phyloP scores from a whole-genome alignment of 2,113 vertebrate genomes.

The Pungitius pungitius region DNA sequence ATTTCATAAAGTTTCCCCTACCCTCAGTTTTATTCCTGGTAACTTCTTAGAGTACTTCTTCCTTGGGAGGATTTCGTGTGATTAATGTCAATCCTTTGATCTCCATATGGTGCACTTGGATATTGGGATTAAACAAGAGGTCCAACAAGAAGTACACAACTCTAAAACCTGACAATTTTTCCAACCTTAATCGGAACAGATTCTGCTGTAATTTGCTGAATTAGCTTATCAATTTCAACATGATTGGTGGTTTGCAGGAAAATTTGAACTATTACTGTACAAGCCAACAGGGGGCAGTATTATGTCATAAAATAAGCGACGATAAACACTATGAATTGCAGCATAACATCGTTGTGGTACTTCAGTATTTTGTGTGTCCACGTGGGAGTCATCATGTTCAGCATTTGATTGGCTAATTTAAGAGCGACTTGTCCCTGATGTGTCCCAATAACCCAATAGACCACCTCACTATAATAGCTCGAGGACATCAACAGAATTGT shows the following conservation, averaged over 20 bases:
- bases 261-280: neutral
- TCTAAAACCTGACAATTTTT: slow-evolving; percentile 21
- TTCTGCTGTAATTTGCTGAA: neutral
- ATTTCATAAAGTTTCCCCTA: slow-evolving; percentile 18
- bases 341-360: neutral
- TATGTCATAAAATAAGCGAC: neutral
- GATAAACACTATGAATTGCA: no score
- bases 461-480: neutral
- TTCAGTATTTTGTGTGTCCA: neutral
- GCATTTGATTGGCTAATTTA: slow-evolving; percentile 46
- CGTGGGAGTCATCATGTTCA: neutral
- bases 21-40: slow-evolving; percentile 28
- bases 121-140: slow-evolving; percentile 38
- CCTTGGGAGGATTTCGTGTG: slow-evolving; percentile 58
- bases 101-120: slow-evolving; percentile 68
- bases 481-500: neutral
- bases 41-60: slow-evolving; percentile 36
- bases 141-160: slow-evolving; percentile 29
- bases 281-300: neutral
- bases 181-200: neutral
- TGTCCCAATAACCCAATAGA: neutral
- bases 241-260: slow-evolving; percentile 2
- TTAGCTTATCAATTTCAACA: neutral
- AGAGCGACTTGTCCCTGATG: neutral
- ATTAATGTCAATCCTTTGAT: slow-evolving; percentile 69